Percentiles rank a stretch among this genome's conserved stretches.
phyloP scores from a whole-genome alignment of 2,797 vertebrate genomes.

The Xenentodon cancila region DNA sequence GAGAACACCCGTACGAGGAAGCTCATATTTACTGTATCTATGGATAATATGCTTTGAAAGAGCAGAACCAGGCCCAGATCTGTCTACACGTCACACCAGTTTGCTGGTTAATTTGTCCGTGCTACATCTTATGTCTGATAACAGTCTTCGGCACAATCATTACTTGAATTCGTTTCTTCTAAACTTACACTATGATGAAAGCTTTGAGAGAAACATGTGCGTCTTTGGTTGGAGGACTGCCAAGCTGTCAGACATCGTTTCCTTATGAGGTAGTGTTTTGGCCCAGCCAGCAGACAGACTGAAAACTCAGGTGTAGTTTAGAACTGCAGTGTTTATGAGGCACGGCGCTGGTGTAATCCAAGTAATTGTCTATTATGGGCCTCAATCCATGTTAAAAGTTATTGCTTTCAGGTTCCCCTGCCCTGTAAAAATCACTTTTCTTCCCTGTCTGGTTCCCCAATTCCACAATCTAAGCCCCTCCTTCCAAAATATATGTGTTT shows the following conservation, averaged over 20 bases:
- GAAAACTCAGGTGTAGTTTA: constrained; percentile 71
- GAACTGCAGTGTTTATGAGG: constrained; percentile 65
- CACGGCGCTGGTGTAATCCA: constrained; percentile 64
- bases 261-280: constrained; percentile 62
- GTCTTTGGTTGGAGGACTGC: constrained; percentile 29
- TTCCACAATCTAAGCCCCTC: constrained; percentile 58
- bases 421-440: constrained; percentile 68
- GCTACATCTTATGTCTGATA: constrained; percentile 15
- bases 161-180: constrained; percentile 3
- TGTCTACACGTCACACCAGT: constrained; percentile 33
- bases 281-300: constrained; percentile 50
- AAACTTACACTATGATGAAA: constrained; percentile 6
- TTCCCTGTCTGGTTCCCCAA: constrained; percentile 74
- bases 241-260: constrained; percentile 56
- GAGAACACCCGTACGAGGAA: constrained; percentile 59
- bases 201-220: constrained; percentile 27
- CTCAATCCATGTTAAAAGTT: constrained; percentile 59
- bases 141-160: not conserved
- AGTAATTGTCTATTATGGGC: constrained; percentile 75
- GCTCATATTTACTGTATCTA: constrained; percentile 45
- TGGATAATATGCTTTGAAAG: constrained; percentile 43
- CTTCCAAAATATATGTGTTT: constrained; percentile 54
- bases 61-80: constrained; percentile 29
- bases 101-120: constrained; percentile 10
- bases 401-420: constrained; percentile 70